Evolutionary conservation across 2,888 invertebrate genomes (phyloP), one percentile per base, ranked within the genome.

Genomic region (Patella depressa): DNA sequence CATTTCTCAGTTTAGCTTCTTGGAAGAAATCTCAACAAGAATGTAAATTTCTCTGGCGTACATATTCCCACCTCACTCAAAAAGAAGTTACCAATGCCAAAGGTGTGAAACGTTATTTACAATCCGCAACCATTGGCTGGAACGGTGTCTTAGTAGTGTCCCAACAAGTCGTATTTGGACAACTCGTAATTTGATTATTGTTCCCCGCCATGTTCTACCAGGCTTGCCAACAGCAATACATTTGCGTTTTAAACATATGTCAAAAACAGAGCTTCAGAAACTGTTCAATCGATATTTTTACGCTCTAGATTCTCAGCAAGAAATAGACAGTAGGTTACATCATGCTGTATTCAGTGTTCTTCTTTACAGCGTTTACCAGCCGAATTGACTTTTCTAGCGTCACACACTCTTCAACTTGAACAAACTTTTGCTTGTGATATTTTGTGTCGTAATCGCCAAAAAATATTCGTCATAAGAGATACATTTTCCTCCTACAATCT

Each of bases 11-110:
- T 24, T 53, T 24, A 11, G 17, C 17, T 34, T 45, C 71, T 14
- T 71, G 71, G 71, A 71, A 45, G 71, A 45, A 53, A 29, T 45
- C 71, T 19, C 71, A 71, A 53, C 71, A 71, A 53, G 71, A 71
- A 53, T 71, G 71, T 53, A 17, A 34, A 71, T n/a, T 24, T 71
- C 71, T 71, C 17, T 2, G 45, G 17, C n/a, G 71, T 24, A 24
- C 29, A 71, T 45, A 71, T 45, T 34, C 71, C 53, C 71, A 71
- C 17, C 71, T 71, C 71, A 19, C 71, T 5, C 71, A 71, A 9
- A 71, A 71, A 29, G 29, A 71, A 17, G 71, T 53, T 17, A 71
- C 71, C n/a, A 34, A 53, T 53, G 71, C 53, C 17, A 34, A 53
- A n/a, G 71, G 34, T 53, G 71, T 71, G 14, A 71, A 71, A 71